Base-by-base conservation (phyloP, 2,797 vertebrate genomes). In the Cryptoblepharus egeriae region DNA sequence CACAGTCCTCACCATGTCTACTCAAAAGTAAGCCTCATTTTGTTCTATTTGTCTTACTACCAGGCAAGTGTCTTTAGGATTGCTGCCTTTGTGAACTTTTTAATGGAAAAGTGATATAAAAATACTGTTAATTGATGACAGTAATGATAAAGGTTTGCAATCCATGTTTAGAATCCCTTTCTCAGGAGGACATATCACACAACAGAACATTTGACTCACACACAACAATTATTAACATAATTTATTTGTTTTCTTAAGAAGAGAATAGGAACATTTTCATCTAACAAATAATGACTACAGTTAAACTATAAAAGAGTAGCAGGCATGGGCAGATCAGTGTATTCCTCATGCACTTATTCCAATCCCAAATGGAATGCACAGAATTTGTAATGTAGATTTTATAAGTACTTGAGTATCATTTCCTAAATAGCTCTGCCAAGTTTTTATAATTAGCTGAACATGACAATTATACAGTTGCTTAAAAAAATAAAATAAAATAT, bases 161-260 rank as follows among this genome's bases (percentile, higher is more conserved):
- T 18, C 32, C 26, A 70, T 10, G 49, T 61, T 76, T n/a, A 63
- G 28, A 6, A 65, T 3, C 63, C 18, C 67, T 0, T 32, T 64
- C 63, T 45, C 45, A 75, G 42, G 77, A 70, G 15, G 63, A 1
- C 4, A 42, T 49, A 74, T 20, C 16, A 20, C 1, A 18, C 13
- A 30, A 37, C n/a, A 85, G 37, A 13, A 58, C 70, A 74, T 73
- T 8, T 80, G 20, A 8, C 0, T 1, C 5, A 11, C 7, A 13
- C 1, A 5, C 35, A 4, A 3, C 10, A 28, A 5, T 74, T 69
- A 60, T 77, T 37, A 77, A 11, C 78, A 35, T 82, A 13, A 26
- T 49, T 77, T 42, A 74, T 73, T 88, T 86, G 58, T 1, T 28
- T 82, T 78, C 16, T 69, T 74, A 16, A 82, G 20, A 64, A 22